Conservation (phyloP, 1,140 invertebrate genomes). For the Ganaspis sp. region DNA sequence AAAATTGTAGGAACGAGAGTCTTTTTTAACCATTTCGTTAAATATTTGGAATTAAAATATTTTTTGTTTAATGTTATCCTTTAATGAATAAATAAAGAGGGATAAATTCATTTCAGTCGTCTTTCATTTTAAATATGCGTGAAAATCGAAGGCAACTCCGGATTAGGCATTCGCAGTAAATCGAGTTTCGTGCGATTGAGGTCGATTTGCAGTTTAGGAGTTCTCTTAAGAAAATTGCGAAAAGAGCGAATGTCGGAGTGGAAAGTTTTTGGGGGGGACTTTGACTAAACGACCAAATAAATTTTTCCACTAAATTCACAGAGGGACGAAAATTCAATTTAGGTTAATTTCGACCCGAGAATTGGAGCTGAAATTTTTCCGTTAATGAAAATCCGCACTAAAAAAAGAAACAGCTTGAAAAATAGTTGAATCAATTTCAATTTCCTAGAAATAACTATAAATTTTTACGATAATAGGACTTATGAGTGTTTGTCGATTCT, state of each 20-base stretch:
- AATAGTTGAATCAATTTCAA: neutral
- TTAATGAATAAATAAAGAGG: neutral
- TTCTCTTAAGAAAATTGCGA: slow-evolving; percentile 27
- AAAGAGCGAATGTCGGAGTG: slow-evolving; percentile 20
- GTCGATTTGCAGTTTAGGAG: slow-evolving; percentile 20
- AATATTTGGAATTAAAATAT: too few species aligned
- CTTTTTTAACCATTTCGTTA: too few species aligned
- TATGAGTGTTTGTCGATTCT: slow-evolving; percentile 5
- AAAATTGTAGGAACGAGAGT: too few species aligned
- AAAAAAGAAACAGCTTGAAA: neutral
- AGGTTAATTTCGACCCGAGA: neutral
- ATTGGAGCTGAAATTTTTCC: neutral
- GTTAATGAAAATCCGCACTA: neutral
- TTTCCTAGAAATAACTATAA: neutral
- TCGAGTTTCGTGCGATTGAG: slow-evolving; percentile 11
- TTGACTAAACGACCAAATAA: neutral
- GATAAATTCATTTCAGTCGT: neutral
- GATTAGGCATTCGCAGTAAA: slow-evolving; percentile 7
- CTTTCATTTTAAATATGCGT: neutral
- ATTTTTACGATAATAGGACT: neutral
- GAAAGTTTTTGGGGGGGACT: neutral
- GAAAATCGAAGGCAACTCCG: slow-evolving; percentile 2
- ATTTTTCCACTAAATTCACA: slow-evolving; percentile 47
- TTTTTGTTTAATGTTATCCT: too few species aligned
- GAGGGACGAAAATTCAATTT: neutral